phyloP scores from a whole-genome alignment of 2,797 vertebrate genomes.

The Poecilia wingei region DNA sequence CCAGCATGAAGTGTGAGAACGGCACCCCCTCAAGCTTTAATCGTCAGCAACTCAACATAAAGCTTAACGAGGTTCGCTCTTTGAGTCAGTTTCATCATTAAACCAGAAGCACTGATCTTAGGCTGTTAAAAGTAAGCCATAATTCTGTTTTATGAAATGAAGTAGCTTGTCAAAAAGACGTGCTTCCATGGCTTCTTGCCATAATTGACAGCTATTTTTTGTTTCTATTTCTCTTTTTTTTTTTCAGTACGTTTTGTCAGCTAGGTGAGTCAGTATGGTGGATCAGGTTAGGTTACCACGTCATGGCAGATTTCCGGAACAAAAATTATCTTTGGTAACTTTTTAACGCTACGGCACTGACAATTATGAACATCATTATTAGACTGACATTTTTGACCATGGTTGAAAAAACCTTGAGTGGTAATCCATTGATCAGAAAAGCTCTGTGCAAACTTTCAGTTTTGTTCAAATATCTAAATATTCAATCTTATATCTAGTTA shows the following conservation, averaged over 20 bases:
- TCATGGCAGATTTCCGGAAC: not conserved
- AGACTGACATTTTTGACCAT: not conserved
- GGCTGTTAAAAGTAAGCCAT: not conserved
- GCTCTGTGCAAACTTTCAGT: not conserved
- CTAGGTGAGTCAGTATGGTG: not conserved
- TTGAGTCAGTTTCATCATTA: slow-evolving; percentile 53
- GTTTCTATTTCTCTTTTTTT: too few species aligned
- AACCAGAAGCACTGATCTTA: slow-evolving; percentile 37
- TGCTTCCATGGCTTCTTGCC: not conserved
- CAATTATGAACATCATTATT: not conserved
- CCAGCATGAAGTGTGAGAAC: slow-evolving; percentile 33
- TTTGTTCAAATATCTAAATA: too few species aligned
- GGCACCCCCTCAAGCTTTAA: slow-evolving; percentile 37
- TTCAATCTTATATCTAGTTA: too few species aligned
- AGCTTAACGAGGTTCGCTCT: slow-evolving; percentile 44
- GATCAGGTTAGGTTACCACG: not conserved
- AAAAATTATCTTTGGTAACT: not conserved
- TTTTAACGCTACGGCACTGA: not conserved
- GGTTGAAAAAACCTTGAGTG: not conserved
- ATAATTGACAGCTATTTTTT: not conserved
- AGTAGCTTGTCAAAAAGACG: not conserved
- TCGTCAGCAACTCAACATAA: slow-evolving; percentile 55
- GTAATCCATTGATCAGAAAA: not conserved
- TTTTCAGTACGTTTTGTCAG: not conserved
- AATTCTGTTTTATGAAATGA: not conserved